phyloP scores from a whole-genome alignment of 2,797 vertebrate species.

The Leptodactylus fallax region DNA sequence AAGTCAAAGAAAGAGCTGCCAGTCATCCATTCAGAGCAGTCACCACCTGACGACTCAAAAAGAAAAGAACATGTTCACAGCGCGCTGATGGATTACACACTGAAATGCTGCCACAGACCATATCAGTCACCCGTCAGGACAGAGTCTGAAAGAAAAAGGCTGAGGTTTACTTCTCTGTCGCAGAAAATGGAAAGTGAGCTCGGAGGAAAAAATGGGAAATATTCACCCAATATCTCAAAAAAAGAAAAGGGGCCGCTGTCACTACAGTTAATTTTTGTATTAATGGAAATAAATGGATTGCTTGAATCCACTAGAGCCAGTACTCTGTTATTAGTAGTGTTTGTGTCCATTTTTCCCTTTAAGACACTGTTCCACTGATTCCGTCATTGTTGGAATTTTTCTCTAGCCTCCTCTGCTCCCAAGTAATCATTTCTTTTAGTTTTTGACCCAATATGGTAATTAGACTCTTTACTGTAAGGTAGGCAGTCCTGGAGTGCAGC shows the following conservation, averaged over 20 bases:
- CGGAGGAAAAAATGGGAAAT: not conserved
- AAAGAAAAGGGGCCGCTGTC: not conserved
- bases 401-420: no score
- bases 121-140: conserved; percentile 2
- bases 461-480: no score
- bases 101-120: conserved; percentile 11
- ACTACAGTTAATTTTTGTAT: no score
- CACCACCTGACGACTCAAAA: not conserved
- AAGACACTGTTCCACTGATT: no score
- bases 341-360: no score
- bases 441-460: no score
- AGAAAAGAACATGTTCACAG: conserved; percentile 4
- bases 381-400: no score
- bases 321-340: no score
- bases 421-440: no score
- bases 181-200: not conserved
- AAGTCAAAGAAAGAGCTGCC: conserved; percentile 14
- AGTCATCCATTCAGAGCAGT: not conserved
- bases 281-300: no score
- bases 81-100: conserved; percentile 20
- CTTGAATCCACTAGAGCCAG: no score
- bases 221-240: not conserved
- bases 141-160: not conserved
- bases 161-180: not conserved
- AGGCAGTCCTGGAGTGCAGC: no score